These are phyloP conservation scores for Pegoplata infirma DNA, from an alignment of 2,888 invertebrate species.

Conservation along the genomic window DNA sequence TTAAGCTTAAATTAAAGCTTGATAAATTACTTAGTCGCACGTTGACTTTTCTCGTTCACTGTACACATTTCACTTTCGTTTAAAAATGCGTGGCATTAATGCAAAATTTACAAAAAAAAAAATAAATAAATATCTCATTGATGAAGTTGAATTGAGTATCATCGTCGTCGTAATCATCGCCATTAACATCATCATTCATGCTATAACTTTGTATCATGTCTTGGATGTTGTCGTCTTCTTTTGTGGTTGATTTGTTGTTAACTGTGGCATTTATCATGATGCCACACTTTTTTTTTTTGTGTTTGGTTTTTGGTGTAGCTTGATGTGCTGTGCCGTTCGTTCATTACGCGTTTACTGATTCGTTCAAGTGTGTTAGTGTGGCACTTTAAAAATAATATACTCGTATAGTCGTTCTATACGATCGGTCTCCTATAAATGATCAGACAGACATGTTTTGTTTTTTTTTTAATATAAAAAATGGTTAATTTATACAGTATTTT, in stretches of 20 bases:
- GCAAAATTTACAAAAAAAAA: not conserved
- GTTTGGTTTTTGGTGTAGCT: not conserved
- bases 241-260: slow-evolving; percentile 41
- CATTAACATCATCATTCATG: not conserved
- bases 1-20: too few relatives aligned
- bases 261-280: slow-evolving; percentile 70
- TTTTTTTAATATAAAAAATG: slow-evolving; percentile 32
- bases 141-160: not conserved
- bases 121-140: not conserved
- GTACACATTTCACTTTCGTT: not conserved
- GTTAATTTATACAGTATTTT: slow-evolving; percentile 38
- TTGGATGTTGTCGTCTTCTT: slow-evolving; percentile 1
- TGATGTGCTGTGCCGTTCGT: not conserved
- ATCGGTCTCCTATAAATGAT: slow-evolving; percentile 39
- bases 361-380: slow-evolving; percentile 23
- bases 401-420: not conserved
- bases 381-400: slow-evolving; percentile 24
- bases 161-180: not conserved
- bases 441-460: slow-evolving; percentile 28
- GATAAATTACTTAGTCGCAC: too few relatives aligned
- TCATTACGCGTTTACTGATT: too few relatives aligned
- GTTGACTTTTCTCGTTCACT: too few relatives aligned
- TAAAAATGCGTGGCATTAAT: not conserved
- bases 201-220: not conserved
- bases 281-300: slow-evolving; percentile 65